phyloP scores from a whole-genome alignment of 2,797 vertebrate genomes.

The Furcifer pardalis region DNA sequence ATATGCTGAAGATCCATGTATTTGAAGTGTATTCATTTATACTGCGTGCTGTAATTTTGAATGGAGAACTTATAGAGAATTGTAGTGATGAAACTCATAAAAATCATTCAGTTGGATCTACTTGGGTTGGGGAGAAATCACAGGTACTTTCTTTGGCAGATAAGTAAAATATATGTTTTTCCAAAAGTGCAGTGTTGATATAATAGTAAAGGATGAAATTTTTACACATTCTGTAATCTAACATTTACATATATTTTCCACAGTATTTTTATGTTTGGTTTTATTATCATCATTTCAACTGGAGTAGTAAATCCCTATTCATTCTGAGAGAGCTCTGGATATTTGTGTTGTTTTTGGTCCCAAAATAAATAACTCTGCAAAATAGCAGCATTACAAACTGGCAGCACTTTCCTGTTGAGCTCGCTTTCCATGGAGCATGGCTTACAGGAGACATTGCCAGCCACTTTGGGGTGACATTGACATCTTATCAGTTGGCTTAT shows the following conservation, averaged over 20 bases:
- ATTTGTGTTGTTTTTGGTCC: slow-evolving; percentile 22
- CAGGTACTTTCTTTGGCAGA: not conserved
- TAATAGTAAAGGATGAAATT: not conserved
- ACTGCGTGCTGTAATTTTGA: not conserved
- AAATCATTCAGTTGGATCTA: not conserved
- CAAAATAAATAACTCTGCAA: slow-evolving; percentile 61
- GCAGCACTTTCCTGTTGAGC: slow-evolving; percentile 62
- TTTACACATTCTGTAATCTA: not conserved
- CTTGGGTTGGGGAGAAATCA: not conserved
- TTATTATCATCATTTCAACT: slow-evolving; percentile 50
- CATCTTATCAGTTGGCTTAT: slow-evolving; percentile 9
- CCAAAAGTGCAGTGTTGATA: too few relatives aligned
- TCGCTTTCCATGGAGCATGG: slow-evolving; percentile 46
- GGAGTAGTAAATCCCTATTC: slow-evolving; percentile 41
- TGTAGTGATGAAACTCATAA: not conserved
- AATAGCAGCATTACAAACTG: slow-evolving; percentile 66
- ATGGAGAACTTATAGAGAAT: not conserved
- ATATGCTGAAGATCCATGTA: not conserved
- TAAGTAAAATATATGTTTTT: not conserved
- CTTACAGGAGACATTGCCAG: slow-evolving; percentile 48
- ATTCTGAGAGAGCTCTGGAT: slow-evolving; percentile 48
- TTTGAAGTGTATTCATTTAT: not conserved
- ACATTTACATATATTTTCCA: slow-evolving; percentile 19
- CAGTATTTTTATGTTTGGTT: slow-evolving; percentile 49
- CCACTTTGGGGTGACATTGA: slow-evolving; percentile 46